A percentile compares a stretch with the other conserved stretches of the same genome.
These are phyloP conservation scores for Polypterus senegalus DNA, from an alignment of 2,113 vertebrate genomes.

Conservation along the genomic window DNA sequence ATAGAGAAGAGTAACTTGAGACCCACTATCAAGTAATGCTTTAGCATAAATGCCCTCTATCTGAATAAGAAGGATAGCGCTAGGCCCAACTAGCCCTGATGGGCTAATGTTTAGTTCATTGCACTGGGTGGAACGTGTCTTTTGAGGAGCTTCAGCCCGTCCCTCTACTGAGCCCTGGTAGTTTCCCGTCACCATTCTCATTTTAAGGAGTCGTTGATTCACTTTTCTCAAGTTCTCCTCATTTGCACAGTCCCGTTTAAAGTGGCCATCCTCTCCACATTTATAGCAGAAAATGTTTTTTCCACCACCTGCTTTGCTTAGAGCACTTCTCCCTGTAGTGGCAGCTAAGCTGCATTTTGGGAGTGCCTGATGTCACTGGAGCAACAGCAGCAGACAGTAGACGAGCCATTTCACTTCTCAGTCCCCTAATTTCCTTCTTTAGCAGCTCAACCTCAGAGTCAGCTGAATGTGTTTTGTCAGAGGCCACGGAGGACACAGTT, in stretches of 20 bases:
- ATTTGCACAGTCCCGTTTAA: constrained; percentile 9
- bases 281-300: constrained; percentile 15
- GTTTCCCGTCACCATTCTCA: constrained; percentile 15
- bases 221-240: constrained; percentile 15
- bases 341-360: no score
- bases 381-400: no score
- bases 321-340: no score
- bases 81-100: constrained; percentile 13
- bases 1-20: constrained; percentile 19
- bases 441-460: background rate
- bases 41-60: constrained; percentile 17
- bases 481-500: background rate
- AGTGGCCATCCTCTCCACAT: constrained; percentile 19
- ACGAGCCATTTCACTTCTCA: no score
- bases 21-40: constrained; percentile 16
- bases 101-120: no score
- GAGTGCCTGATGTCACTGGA: no score
- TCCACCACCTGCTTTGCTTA: no score
- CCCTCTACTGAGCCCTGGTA: constrained; percentile 15
- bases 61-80: constrained; percentile 8
- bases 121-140: constrained; percentile 12
- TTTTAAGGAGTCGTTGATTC: constrained; percentile 15
- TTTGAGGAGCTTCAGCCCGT: constrained; percentile 9
- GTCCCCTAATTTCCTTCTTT: background rate
- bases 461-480: background rate